Evolutionary conservation across 2,113 vertebrate genomes (phyloP).

Genomic region (Hyla sarda): DNA sequence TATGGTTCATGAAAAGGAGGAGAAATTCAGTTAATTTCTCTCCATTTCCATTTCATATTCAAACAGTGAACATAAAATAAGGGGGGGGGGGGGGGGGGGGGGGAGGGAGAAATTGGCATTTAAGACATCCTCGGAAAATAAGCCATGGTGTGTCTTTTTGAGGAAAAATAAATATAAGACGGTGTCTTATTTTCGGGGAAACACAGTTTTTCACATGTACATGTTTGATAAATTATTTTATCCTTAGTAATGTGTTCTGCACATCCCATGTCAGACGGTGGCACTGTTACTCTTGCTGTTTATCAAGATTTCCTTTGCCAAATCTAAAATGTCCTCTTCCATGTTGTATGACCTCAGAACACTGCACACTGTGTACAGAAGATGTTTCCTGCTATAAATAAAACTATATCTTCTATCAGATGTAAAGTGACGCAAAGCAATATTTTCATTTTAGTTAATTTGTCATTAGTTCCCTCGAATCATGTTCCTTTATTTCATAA

Average conservation of each 20-base stretch:
- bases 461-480: background rate
- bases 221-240: background rate
- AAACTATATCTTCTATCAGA: background rate
- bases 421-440: background rate
- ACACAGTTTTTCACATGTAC: background rate
- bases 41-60: no score
- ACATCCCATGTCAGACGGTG: background rate
- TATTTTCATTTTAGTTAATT: background rate
- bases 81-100: no score
- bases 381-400: background rate
- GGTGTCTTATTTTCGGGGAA: no score
- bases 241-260: background rate
- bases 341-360: background rate
- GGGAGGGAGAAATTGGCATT: no score
- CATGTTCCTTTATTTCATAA: background rate
- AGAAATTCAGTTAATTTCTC: no score
- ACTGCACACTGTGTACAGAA: background rate
- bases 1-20: no score
- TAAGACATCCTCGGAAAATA: no score
- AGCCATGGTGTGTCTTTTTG: no score
- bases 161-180: no score
- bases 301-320: background rate
- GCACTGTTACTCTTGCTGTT: background rate
- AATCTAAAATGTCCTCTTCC: background rate
- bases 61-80: no score